Evolutionary conservation across 2,888 invertebrate genomes (phyloP).

Genomic region (Patella pellucida): DNA sequence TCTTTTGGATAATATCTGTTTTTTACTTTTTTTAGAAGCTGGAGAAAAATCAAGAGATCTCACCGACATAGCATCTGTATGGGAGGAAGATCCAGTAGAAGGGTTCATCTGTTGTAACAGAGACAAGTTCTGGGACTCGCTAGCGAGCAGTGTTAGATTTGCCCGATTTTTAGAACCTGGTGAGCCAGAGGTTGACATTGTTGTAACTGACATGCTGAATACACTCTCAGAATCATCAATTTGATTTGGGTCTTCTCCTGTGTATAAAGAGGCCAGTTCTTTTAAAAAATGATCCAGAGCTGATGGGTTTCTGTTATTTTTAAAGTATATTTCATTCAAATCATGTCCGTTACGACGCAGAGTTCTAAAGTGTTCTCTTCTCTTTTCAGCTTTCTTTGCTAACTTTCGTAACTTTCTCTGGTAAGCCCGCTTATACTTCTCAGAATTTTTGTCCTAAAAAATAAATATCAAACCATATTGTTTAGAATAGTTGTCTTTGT

Average conservation of each 20-base stretch:
- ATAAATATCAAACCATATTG: neutral
- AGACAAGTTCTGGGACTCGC: neutral
- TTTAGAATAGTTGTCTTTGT: too few relatives aligned
- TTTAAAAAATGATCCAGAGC: neutral
- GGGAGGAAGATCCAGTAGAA: neutral
- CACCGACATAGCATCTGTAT: neutral
- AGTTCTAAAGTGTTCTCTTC: neutral
- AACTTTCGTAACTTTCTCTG: neutral
- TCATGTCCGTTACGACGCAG: neutral
- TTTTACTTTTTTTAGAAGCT: too few relatives aligned
- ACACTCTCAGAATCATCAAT: neutral
- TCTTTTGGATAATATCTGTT: too few relatives aligned
- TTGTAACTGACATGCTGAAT: neutral
- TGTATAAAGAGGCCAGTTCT: neutral
- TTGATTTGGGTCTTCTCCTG: neutral
- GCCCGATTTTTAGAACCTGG: neutral
- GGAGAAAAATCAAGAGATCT: too few relatives aligned
- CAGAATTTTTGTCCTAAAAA: neutral
- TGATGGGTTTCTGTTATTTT: neutral
- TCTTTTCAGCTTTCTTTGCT: neutral
- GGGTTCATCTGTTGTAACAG: neutral
- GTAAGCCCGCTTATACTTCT: neutral
- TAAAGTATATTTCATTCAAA: neutral
- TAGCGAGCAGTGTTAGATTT: neutral
- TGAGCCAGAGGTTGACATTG: neutral